Conservation (phyloP, 2,797 vertebrate species). For the Discoglossus pictus region DNA sequence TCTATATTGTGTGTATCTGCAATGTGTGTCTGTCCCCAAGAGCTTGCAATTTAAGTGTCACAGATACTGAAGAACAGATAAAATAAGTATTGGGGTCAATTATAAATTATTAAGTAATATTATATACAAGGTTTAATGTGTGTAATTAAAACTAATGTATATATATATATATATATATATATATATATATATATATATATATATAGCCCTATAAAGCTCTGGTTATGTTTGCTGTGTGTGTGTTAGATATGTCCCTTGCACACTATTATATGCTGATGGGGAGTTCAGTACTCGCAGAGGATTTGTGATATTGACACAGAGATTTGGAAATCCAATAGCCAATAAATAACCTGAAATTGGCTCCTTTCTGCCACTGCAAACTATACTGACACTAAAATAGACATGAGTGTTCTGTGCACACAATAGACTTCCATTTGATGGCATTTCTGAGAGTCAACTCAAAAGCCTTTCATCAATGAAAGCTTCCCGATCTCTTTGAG, state of each 20-base stretch:
- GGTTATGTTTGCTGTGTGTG: neutral
- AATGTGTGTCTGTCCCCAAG: no score
- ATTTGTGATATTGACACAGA: slow-evolving; percentile 50
- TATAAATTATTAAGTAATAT: no score
- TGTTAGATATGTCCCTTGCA: slow-evolving; percentile 1
- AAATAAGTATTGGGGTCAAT: no score
- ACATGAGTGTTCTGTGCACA: slow-evolving; percentile 37
- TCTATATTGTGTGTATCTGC: no score
- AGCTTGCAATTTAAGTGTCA: no score
- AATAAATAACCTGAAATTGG: slow-evolving; percentile 48
- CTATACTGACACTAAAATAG: slow-evolving; percentile 39
- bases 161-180: no score
- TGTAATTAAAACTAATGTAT: no score
- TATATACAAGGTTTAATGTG: no score
- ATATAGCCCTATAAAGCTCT: no score
- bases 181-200: no score
- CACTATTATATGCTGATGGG: neutral
- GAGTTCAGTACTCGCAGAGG: slow-evolving; percentile 29
- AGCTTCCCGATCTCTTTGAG: slow-evolving; percentile 38
- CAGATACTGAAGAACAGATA: no score
- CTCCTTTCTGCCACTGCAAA: slow-evolving; percentile 43
- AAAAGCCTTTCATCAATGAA: slow-evolving; percentile 46
- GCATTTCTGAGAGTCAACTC: slow-evolving; percentile 44
- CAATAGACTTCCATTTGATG: slow-evolving; percentile 48
- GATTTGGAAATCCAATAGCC: slow-evolving; percentile 46